Evolutionary conservation across 2,888 invertebrate species (phyloP), one percentile per base, ranked within the genome.

Genomic region (Toxonevra muliebris): DNA sequence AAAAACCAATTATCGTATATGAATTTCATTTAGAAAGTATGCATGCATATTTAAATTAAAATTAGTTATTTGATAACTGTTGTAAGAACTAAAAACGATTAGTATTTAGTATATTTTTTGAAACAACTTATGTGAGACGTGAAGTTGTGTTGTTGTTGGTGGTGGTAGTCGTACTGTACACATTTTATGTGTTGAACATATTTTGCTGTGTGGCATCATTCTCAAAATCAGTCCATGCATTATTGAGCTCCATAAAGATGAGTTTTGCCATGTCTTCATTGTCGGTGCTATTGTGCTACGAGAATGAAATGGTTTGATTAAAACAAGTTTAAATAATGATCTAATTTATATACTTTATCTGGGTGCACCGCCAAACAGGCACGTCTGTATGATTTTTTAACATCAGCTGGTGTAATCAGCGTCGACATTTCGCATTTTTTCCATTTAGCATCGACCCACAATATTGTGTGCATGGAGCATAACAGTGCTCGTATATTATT

Each of bases 161-260:
- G 30, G 30, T 41, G 17, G 42, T 30, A 54, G 11, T 5, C 9
- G n/a, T 8, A 10, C 2, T 13, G 17, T 61, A 52, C 52, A 57
- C 61, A 50, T 61, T 74, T 78, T 79, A 85, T 72, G 80, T 77
- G 74, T 81, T 83, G 86, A 91, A 91, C 86, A 91, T 87, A 80
- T 92, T 93, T 83, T 93, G 93, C 82, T 94, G 93, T 74, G 92
- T 89, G 69, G 91, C 87, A 84, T 94, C 94, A 81, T 91, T 93
- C 84, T 84, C 84, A 86, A 99, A 99, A 82, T 97, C 96, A 77
- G 92, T 93, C 97, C 98, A 99, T 19, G 98, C 98, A 84, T 98
- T 98, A 86, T 98, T 99, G 75, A 99, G 87, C 87, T 99, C 98
- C 91, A 98, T 97, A 86, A 99, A 99, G 80, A 99, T 95, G 84